Evolutionary conservation across 2,888 invertebrate genomes (phyloP).

Genomic region (Homarus gammarus): DNA sequence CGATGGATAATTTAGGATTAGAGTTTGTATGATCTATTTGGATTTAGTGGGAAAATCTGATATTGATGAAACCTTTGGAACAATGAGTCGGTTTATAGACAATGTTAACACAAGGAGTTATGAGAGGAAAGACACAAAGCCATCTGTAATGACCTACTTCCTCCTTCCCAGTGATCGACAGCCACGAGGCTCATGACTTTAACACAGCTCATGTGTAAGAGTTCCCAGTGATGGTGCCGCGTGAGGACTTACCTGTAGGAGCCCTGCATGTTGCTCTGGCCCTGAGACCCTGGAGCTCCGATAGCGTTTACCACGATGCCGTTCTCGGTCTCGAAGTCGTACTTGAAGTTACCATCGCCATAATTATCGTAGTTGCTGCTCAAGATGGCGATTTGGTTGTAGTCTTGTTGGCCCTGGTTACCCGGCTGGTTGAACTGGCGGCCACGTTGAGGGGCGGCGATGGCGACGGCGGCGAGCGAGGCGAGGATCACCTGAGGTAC

Average conservation of each 20-base stretch:
- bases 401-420: neutral
- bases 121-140: neutral
- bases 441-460: conserved; percentile 27
- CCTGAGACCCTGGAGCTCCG: conserved; percentile 32
- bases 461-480: conserved; percentile 48
- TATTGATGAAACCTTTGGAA: too few relatives aligned
- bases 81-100: neutral
- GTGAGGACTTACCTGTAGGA: conserved; percentile 32
- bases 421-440: neutral
- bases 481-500: conserved; percentile 12
- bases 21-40: too few relatives aligned
- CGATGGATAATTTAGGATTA: too few relatives aligned
- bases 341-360: conserved; percentile 67
- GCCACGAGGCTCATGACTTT: too few relatives aligned
- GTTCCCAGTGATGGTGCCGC: too few relatives aligned
- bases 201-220: neutral
- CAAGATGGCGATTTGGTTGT: conserved; percentile 28
- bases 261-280: conserved; percentile 51
- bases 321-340: conserved; percentile 60
- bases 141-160: too few relatives aligned
- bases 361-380: conserved; percentile 53
- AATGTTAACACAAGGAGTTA: too few relatives aligned
- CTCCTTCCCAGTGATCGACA: too few relatives aligned
- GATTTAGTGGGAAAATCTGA: too few relatives aligned
- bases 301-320: conserved; percentile 54